Base-by-base conservation (phyloP, 2,797 vertebrate species). In the Tangara arthus region DNA sequence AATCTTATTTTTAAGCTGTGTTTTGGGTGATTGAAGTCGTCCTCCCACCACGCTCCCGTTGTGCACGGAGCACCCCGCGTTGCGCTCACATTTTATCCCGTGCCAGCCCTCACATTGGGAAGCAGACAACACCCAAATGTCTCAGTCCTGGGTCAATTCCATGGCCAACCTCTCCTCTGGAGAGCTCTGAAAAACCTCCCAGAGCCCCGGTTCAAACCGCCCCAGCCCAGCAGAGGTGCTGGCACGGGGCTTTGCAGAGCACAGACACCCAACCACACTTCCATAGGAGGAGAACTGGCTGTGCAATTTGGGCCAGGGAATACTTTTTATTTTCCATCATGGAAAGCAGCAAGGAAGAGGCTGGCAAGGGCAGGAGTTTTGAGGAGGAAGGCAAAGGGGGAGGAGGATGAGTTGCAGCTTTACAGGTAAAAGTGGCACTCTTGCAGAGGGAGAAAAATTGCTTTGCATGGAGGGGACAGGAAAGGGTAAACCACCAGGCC, bases 391-490 rank as follows among this genome's bases (percentile, higher is more conserved):
- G 75, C 56, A 50, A 30, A 75, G 42, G 11, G 72, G 44, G 30
- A 81, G 23, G 20, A 84, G 18, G 24, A 69, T 0, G 6, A 89
- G 8, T 65, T 87, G 44, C 32, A 59, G 15, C 37, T 49, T 16
- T 8, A 9, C 1, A 2, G 63, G 22, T 71, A 42, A 1, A 5
- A 55, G 35, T 15, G 0, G 4, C 24, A 28, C 10, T 18, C 37
- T 30, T 53, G 27, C 9, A 47, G 56, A 65, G 4, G 27, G 27
- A 69, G 47, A 76, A 63, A 72, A 4, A 6, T 8, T 32, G 46
- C 24, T 57, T 77, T 71, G 60, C 49, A 9, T 3, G 4, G 27
- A 12, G 1, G 8, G 22, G 39, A 63, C 15, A 53, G 27, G 49
- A 65, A 53, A 47, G n/a, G 23, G 17, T 19, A 68, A 85, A 68